These are phyloP conservation scores for Mionectes olivaceus DNA, from an alignment of 2,797 vertebrate genomes.

Conservation along the genomic window DNA sequence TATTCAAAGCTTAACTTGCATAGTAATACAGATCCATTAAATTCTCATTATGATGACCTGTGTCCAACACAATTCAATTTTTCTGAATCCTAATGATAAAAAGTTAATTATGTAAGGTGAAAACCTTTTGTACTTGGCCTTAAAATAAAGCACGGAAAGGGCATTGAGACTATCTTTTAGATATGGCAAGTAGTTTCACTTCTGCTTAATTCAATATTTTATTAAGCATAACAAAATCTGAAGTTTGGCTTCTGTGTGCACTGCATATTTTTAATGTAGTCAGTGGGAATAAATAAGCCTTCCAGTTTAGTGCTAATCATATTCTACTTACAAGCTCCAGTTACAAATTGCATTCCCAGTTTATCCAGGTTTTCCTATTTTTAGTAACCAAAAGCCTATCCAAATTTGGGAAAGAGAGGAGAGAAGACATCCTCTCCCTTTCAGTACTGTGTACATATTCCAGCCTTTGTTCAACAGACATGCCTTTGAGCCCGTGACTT, in stretches of 20 bases:
- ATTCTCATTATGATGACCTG: slow-evolving; percentile 81
- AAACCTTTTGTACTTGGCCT: slow-evolving; percentile 76
- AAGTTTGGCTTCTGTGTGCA: slow-evolving; percentile 65
- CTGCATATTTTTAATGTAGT: slow-evolving; percentile 66
- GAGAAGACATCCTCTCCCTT: background rate
- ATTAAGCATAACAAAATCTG: slow-evolving; percentile 72
- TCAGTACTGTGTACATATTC: background rate
- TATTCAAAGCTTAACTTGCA: slow-evolving; percentile 74
- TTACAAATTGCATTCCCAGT: background rate
- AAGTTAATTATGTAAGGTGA: slow-evolving; percentile 81
- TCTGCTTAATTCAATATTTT: slow-evolving; percentile 74
- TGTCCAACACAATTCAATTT: slow-evolving; percentile 80
- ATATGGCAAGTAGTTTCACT: slow-evolving; percentile 52
- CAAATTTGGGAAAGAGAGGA: slow-evolving; percentile 7
- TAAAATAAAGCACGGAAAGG: slow-evolving; percentile 75
- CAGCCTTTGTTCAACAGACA: background rate
- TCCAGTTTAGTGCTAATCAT: background rate
- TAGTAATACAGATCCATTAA: slow-evolving; percentile 77
- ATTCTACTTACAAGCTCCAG: slow-evolving; percentile 32
- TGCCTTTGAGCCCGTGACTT: background rate
- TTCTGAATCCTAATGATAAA: slow-evolving; percentile 80
- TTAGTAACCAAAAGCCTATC: slow-evolving; percentile 15
- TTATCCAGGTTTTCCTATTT: slow-evolving; percentile 13
- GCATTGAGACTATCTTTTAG: slow-evolving; percentile 56
- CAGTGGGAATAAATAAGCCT: slow-evolving; percentile 65